phyloP scores from a whole-genome alignment of 2,797 vertebrate genomes.

The Pseudochirops cupreus region DNA sequence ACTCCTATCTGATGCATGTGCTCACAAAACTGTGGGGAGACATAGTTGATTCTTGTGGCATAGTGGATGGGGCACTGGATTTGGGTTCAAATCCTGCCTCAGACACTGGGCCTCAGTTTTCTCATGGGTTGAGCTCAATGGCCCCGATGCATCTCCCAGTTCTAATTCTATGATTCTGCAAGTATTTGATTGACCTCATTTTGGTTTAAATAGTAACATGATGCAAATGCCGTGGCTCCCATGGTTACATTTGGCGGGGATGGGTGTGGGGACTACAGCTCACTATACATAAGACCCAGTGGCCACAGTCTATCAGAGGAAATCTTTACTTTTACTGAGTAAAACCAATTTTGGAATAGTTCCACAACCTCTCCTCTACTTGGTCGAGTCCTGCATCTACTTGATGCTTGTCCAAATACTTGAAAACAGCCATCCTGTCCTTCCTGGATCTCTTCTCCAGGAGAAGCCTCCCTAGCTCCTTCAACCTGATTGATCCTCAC shows the following conservation, averaged over 20 bases:
- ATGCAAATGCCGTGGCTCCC: neutral
- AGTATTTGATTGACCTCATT: neutral
- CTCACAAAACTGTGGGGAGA: neutral
- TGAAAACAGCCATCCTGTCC: neutral
- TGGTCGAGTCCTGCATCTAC: neutral
- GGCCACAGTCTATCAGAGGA: neutral
- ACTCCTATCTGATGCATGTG: neutral
- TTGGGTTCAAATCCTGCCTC: neutral
- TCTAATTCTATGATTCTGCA: neutral
- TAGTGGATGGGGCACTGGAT: neutral
- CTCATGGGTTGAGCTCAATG: neutral
- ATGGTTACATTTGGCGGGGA: neutral
- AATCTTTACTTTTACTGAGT: neutral
- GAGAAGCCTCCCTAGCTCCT: neutral
- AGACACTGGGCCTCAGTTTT: neutral
- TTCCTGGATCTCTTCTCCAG: neutral
- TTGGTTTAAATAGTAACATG: neutral
- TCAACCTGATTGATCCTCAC: neutral
- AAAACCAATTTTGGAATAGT: neutral
- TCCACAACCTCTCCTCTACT: neutral
- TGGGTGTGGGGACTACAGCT: neutral
- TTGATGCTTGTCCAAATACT: neutral
- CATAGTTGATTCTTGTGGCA: neutral
- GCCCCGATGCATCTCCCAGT: neutral
- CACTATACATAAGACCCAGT: neutral